Conservation (phyloP, 2,797 vertebrate species). For the Pseudopleuronectes americanus region DNA sequence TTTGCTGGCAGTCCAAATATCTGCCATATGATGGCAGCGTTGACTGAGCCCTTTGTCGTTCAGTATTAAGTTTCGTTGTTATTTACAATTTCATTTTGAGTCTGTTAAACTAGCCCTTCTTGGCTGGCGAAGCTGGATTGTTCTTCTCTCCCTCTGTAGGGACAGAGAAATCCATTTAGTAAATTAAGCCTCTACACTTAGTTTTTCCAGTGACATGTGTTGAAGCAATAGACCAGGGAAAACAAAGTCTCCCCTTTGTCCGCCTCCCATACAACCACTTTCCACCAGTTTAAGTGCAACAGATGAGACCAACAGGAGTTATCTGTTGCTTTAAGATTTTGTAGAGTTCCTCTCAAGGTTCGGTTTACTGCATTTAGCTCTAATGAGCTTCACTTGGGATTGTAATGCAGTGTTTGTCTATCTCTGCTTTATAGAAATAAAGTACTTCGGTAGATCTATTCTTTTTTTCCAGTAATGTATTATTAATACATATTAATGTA, state of each 20-base stretch:
- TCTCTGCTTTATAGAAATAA: conserved; percentile 15
- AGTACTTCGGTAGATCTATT: neutral
- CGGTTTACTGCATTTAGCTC: conserved; percentile 25
- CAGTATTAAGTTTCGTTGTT: neutral
- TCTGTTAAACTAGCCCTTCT: neutral
- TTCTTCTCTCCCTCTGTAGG: neutral
- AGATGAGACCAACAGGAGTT: neutral
- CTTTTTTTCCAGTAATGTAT: neutral
- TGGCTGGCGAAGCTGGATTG: neutral
- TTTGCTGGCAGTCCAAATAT: conserved; percentile 9
- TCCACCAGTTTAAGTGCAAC: too few relatives aligned
- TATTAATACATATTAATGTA: neutral
- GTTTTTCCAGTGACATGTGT: neutral
- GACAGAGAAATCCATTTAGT: conserved; percentile 40
- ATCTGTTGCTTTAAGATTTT: conserved; percentile 24
- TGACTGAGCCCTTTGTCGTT: conserved; percentile 26
- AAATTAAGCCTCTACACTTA: conserved; percentile 19
- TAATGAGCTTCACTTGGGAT: conserved; percentile 16
- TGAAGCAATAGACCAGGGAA: neutral
- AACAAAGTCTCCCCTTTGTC: neutral
- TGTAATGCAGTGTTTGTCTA: neutral
- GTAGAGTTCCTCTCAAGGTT: neutral
- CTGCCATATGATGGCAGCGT: conserved; percentile 62
- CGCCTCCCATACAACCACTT: too few relatives aligned
- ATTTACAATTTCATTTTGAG: neutral